A percentile compares a stretch with the other conserved stretches of the same genome.
These are phyloP conservation scores for Atherinomorus stipes DNA, from an alignment of 2,113 vertebrate species.

Conservation along the genomic window DNA sequence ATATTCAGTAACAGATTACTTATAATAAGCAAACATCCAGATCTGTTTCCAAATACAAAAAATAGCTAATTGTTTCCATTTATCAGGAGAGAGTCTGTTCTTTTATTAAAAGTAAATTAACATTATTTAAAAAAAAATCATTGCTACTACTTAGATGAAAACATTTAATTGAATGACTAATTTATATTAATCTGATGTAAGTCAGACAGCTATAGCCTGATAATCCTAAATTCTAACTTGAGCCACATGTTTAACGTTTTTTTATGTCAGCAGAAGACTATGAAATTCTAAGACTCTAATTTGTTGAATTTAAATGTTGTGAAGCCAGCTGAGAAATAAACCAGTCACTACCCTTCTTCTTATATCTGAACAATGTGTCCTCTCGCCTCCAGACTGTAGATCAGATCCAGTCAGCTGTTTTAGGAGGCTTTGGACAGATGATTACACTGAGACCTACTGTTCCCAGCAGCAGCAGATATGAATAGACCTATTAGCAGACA, in stretches of 20 bases:
- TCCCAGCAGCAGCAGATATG: slow-evolving; percentile 60
- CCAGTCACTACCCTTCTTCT: slow-evolving; percentile 24
- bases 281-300: background rate
- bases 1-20: too few species aligned
- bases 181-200: background rate
- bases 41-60: background rate
- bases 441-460: slow-evolving; percentile 65
- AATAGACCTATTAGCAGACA: slow-evolving; percentile 66
- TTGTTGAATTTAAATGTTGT: slow-evolving; percentile 16
- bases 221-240: background rate
- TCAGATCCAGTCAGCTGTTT: slow-evolving; percentile 39
- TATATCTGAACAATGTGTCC: slow-evolving; percentile 30
- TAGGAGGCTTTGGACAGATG: slow-evolving; percentile 46
- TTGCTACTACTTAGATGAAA: background rate
- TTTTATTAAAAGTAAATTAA: background rate
- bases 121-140: slow-evolving; percentile 11
- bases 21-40: background rate
- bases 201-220: too few species aligned
- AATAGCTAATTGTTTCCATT: too few species aligned
- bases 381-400: slow-evolving; percentile 15
- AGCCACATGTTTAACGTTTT: background rate
- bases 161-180: background rate
- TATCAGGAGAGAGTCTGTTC: too few species aligned
- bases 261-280: slow-evolving; percentile 17
- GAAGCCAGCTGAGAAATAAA: background rate